A percentile compares a stretch with the other conserved stretches of the same genome.
Evolutionary conservation across 1,140 invertebrate species (phyloP).

Genomic region (Drosophila kikkawai): DNA sequence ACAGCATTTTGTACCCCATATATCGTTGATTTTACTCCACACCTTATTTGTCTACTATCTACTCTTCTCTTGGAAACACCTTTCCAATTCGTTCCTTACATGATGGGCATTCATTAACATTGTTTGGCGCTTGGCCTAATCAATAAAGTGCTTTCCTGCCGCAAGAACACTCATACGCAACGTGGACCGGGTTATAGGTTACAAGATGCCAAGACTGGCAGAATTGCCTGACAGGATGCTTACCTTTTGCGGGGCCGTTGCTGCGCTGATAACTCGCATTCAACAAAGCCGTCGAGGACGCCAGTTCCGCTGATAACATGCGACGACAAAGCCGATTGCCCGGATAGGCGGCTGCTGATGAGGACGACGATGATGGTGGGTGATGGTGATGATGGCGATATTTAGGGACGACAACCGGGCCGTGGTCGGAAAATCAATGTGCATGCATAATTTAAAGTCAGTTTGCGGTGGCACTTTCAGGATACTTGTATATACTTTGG

Average conservation of each 20-base stretch:
- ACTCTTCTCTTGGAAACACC: background rate
- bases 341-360: constrained; percentile 55
- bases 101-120: constrained; percentile 17
- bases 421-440: constrained; percentile 74
- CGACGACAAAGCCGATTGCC: constrained; percentile 65
- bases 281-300: constrained; percentile 74
- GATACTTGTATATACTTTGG: constrained; percentile 8
- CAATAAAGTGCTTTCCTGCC: constrained; percentile 11
- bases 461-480: constrained; percentile 67
- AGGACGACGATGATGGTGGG: constrained; percentile 39
- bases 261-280: constrained; percentile 78
- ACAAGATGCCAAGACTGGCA: background rate
- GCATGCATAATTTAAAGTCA: constrained; percentile 78
- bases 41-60: too few species aligned
- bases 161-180: constrained; percentile 29
- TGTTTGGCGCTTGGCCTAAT: constrained; percentile 16
- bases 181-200: constrained; percentile 1
- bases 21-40: background rate
- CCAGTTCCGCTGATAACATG: constrained; percentile 78
- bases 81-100: background rate
- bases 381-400: constrained; percentile 25
- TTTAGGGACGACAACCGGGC: constrained; percentile 35
- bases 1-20: background rate
- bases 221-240: constrained; percentile 19
- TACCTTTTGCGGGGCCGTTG: constrained; percentile 76